A percentile compares a stretch with the other conserved stretches of the same genome.
Conservation (phyloP, 2,113 vertebrate species). For the Jacana jacana region DNA sequence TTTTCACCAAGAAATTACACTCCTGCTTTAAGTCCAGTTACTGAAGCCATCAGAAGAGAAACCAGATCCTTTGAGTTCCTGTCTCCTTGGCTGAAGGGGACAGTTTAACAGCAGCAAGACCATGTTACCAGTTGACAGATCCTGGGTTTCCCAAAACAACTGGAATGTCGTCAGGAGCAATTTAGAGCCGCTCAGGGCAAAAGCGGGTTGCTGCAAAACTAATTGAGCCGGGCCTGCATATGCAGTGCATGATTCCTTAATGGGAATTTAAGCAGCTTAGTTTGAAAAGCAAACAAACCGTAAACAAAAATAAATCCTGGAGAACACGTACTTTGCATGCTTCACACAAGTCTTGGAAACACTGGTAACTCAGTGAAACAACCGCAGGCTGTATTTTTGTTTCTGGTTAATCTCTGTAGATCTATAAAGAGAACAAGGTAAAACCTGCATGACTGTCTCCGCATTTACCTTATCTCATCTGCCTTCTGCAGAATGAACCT, state of each 20-base stretch:
- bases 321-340: neutral
- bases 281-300: neutral
- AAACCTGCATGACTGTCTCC: neutral
- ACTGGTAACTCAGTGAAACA: neutral
- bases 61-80: neutral
- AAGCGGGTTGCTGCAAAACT: neutral
- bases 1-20: neutral
- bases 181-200: conserved; percentile 1
- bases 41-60: neutral
- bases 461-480: neutral
- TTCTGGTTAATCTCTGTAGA: neutral
- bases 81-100: neutral
- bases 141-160: neutral
- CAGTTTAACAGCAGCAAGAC: neutral
- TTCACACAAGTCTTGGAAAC: neutral
- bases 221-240: neutral
- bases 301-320: neutral
- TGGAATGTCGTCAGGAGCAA: neutral
- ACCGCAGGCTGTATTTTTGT: neutral
- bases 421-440: neutral
- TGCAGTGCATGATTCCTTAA: neutral
- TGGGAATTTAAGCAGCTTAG: neutral
- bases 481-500: neutral
- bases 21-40: neutral
- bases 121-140: neutral